Evolutionary conservation across 2,888 invertebrate genomes (phyloP), one percentile per base, ranked within the genome.

Genomic region (Portevinia maculata): DNA sequence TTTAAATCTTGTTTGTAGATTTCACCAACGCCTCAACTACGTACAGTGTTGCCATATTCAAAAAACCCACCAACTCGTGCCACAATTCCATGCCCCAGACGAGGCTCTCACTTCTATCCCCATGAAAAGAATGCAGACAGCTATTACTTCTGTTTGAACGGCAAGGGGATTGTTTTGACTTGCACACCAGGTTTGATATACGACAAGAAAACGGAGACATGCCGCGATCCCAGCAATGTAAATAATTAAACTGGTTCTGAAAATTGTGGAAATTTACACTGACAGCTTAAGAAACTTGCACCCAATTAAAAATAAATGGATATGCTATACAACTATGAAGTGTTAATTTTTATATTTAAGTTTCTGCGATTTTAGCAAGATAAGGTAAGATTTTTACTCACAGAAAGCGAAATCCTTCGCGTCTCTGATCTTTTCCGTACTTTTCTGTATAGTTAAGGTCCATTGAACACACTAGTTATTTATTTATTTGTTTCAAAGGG

Each of bases 131-230:
- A 87, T 13, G 62, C 81, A 28, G 86, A 86, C 13, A 86, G 87
- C 53, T 90, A 89, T 60, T 88, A 88, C 71, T 88, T 87, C 64
- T 90, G 90, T 34, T 21, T 87, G 64, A 86, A 89, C 69, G 90
- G 89, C 0, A 86, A 84, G 34, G 90, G 90, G 30, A 87, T 90
- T 8, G 81, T 86, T 4, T 78, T 90, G 67, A 88, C 89, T 21
- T 90, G 90, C 75, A 88, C 89, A 4, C 89, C 90, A 3, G 90
- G 90, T 2, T 84, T 90, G 57, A 76, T 87, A 0, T 90, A 86
- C 70, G 90, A 90, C 76, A 67, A 81, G 48, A 74, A 75, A 32
- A 57, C 60, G 9, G 85, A 87, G 67, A 84, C 87, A 9, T 90
- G 89, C 69, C 88, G 89, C 21, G 86, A 87, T 37, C 86, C 87